A percentile compares a stretch with the other conserved stretches of the same genome.
These are phyloP conservation scores for Coelopa frigida DNA, from an alignment of 1,140 invertebrate species.

Conservation along the genomic window DNA sequence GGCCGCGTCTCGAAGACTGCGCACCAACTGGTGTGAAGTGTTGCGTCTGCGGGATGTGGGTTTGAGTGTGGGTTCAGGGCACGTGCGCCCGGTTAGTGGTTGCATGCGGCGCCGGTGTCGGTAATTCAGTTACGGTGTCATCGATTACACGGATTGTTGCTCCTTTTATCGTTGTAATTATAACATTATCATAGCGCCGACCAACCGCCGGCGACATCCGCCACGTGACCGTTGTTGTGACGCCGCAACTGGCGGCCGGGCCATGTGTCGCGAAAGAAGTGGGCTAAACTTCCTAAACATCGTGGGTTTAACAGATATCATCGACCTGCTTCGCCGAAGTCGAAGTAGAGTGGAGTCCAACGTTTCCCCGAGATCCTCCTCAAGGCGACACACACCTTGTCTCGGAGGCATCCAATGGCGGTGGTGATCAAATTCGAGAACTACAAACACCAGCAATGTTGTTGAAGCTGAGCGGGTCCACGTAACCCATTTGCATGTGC, in stretches of 20 bases:
- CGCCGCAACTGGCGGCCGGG: constrained; percentile 1
- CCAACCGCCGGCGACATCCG: neutral
- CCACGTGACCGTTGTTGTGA: constrained; percentile 8
- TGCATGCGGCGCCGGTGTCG: constrained; percentile 10
- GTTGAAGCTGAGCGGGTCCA: no score
- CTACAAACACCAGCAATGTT: no score
- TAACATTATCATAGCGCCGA: constrained; percentile 6
- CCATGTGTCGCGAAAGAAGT: neutral
- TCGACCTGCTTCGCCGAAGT: no score
- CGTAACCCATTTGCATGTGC: no score
- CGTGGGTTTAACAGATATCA: no score
- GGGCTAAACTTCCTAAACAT: no score
- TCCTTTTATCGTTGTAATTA: constrained; percentile 15
- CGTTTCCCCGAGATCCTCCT: no score
- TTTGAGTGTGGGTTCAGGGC: constrained; percentile 17
- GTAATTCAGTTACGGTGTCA: constrained; percentile 8
- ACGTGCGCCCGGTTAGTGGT: constrained; percentile 14
- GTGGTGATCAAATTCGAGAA: no score
- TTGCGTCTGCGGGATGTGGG: neutral
- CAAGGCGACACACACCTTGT: no score
- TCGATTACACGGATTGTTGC: constrained; percentile 23
- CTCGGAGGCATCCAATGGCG: no score
- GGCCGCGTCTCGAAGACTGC: neutral
- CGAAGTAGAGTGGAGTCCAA: constrained; percentile 2
- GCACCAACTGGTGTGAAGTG: neutral